Conservation (phyloP, 2,113 vertebrate species). For the Uria aalge region DNA sequence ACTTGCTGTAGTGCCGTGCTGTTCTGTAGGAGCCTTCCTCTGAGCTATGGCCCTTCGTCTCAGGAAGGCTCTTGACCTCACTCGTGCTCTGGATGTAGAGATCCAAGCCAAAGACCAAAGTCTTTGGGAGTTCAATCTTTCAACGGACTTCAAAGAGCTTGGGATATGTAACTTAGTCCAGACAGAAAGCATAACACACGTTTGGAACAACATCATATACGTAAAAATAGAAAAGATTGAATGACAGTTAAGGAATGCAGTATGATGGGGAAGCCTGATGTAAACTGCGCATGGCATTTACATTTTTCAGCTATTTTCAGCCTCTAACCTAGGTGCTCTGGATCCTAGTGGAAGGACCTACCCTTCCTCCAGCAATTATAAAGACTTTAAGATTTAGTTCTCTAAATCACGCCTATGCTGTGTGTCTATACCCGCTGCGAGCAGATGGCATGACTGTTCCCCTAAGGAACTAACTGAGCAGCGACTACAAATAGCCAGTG, state of each 20-base stretch:
- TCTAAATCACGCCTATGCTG: not conserved
- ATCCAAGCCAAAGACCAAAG: conserved; percentile 1
- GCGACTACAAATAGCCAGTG: not conserved
- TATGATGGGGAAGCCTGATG: not conserved
- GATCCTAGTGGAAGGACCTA: not conserved
- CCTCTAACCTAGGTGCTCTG: not conserved
- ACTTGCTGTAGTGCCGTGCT: not conserved
- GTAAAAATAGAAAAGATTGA: conserved; percentile 22
- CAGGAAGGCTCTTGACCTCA: not conserved
- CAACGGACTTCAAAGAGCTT: conserved; percentile 21
- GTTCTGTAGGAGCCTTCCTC: not conserved
- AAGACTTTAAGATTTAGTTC: conserved; percentile 4
- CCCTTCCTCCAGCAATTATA: not conserved
- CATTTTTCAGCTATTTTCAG: not conserved
- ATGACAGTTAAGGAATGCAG: not conserved
- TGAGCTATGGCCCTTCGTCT: not conserved
- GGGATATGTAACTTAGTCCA: not conserved
- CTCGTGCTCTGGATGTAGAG: not conserved
- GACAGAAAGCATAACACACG: conserved; percentile 2
- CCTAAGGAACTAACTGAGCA: not conserved
- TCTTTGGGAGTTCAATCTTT: conserved; percentile 12
- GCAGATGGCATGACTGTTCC: not conserved
- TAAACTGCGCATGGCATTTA: not conserved
- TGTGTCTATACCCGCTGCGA: not conserved
- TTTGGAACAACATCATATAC: not conserved